Conservation (phyloP, 1,140 invertebrate species). For the Ganaspis sp. region DNA sequence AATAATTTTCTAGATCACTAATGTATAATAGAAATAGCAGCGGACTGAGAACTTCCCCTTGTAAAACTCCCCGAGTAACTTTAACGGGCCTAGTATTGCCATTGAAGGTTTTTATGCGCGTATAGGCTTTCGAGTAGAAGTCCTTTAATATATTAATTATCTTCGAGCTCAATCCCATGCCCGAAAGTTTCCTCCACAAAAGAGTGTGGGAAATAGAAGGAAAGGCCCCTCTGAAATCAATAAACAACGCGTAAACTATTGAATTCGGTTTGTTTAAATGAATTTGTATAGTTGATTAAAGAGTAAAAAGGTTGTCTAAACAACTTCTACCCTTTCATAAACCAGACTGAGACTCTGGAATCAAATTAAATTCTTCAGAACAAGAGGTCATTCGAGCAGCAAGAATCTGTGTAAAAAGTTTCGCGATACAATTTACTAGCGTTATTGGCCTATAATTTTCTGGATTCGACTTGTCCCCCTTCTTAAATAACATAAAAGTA, state of each 20-base stretch:
- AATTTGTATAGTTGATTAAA: no score
- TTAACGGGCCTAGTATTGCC: conserved; percentile 1
- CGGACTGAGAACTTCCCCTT: conserved; percentile 23
- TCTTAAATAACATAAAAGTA: no score
- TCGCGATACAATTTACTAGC: no score
- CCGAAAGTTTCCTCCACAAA: background rate
- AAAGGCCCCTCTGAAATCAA: no score
- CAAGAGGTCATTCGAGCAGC: background rate
- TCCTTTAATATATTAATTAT: background rate
- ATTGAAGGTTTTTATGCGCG: background rate
- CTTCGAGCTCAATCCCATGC: background rate
- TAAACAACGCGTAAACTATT: no score
- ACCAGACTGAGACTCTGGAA: conserved; percentile 5
- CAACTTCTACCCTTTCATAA: conserved; percentile 17
- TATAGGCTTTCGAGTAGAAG: background rate
- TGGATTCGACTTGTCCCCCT: no score
- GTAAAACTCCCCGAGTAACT: conserved; percentile 5
- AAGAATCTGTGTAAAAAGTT: conserved; percentile 25
- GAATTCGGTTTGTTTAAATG: no score
- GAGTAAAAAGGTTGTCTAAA: conserved; percentile 27
- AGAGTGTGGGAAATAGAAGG: background rate
- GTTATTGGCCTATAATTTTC: no score
- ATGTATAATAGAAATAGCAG: background rate
- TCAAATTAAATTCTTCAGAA: background rate
- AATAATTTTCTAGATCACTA: background rate